phyloP scores from a whole-genome alignment of 2,797 vertebrate species.

The Sebastes kiyomatsui region DNA sequence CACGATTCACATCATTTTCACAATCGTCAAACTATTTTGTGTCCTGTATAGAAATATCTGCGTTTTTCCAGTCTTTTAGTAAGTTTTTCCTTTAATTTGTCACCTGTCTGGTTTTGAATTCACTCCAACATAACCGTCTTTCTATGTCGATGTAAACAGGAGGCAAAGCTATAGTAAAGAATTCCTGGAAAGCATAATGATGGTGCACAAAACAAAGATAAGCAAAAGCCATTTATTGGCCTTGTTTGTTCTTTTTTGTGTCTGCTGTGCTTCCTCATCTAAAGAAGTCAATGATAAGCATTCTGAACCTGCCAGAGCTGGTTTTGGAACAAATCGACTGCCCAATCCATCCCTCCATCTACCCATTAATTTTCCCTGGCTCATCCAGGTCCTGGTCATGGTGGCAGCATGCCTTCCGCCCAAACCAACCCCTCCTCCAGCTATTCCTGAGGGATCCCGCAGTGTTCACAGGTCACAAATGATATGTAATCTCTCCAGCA shows the following conservation, averaged over 20 bases:
- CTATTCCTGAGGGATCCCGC: slow-evolving; percentile 1
- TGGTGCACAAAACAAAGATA: slow-evolving; percentile 28
- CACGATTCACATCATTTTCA: neutral
- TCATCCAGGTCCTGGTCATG: slow-evolving; percentile 10
- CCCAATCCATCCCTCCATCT: neutral
- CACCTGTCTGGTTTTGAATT: neutral
- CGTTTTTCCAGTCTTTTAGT: neutral
- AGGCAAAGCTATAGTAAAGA: neutral
- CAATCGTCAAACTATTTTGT: neutral
- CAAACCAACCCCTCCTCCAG: neutral
- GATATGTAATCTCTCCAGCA: neutral
- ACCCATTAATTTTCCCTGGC: neutral
- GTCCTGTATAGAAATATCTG: neutral
- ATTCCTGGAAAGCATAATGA: slow-evolving; percentile 10
- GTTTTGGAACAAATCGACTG: slow-evolving; percentile 31
- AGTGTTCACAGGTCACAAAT: slow-evolving; percentile 7
- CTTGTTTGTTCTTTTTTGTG: slow-evolving; percentile 10
- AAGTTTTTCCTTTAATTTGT: neutral
- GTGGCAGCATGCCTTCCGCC: slow-evolving; percentile 8
- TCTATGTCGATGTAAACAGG: slow-evolving; percentile 10
- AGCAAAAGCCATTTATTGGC: slow-evolving; percentile 26
- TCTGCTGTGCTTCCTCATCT: slow-evolving; percentile 10
- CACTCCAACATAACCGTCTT: neutral
- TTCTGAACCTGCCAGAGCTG: slow-evolving; percentile 34
- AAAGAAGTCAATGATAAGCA: slow-evolving; percentile 21